A percentile compares a stretch with the other conserved stretches of the same genome.
phyloP scores from a whole-genome alignment of 2,113 vertebrate genomes.

The Rhea pennata region DNA sequence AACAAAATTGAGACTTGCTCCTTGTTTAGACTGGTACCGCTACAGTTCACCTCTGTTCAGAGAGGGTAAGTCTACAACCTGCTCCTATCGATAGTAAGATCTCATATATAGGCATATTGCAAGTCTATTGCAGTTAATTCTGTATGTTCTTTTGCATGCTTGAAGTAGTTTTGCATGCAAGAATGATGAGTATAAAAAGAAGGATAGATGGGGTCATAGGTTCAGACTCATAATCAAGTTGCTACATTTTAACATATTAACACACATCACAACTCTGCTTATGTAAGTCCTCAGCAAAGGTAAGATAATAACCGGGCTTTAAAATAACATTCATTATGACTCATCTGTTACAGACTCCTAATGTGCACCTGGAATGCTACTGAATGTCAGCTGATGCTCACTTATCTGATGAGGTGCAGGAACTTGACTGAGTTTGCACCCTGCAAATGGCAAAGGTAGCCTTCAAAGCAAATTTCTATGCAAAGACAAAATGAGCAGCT shows the following conservation, averaged over 20 bases:
- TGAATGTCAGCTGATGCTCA: not conserved
- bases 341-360: not conserved
- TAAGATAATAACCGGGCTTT: conserved; percentile 17
- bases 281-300: not conserved
- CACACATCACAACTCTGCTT: not conserved
- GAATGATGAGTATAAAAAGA: rapidly evolving
- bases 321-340: conserved; percentile 15
- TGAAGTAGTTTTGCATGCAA: not conserved
- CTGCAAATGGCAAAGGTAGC: not conserved
- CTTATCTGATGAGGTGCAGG: conserved; percentile 29
- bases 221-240: not conserved
- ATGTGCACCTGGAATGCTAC: not conserved
- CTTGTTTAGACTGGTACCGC: not conserved
- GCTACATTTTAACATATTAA: not conserved
- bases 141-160: not conserved
- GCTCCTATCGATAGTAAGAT: not conserved
- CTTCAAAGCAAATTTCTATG: not conserved
- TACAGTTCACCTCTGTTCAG: not conserved
- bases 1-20: rapidly evolving
- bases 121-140: not conserved
- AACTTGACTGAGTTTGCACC: not conserved
- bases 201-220: not conserved
- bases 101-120: not conserved
- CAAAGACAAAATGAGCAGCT: not conserved
- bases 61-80: rapidly evolving